Evolutionary conservation across 2,797 vertebrate genomes (phyloP).

Genomic region (Spinus olivaceus): DNA sequence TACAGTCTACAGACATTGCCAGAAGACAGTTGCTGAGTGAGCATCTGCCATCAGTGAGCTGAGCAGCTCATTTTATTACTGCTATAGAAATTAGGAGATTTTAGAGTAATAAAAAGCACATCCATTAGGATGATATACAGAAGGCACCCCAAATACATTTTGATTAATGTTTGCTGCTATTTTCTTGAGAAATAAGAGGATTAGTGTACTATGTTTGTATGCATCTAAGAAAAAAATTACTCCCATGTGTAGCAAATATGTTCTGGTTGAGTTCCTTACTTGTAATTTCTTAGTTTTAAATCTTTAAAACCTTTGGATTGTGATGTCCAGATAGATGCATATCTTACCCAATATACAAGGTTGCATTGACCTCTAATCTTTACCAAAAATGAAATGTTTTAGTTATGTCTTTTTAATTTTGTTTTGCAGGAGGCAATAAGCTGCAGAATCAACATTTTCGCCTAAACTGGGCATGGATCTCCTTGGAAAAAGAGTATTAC

Average conservation of each 20-base stretch:
- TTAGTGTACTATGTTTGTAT: not conserved
- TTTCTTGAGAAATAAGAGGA: not conserved
- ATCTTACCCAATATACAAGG: not conserved
- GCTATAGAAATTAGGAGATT: not conserved
- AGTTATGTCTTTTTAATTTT: not conserved
- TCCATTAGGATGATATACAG: not conserved
- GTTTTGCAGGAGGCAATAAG: constrained; percentile 87
- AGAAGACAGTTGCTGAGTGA: not conserved
- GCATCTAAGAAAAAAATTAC: not conserved
- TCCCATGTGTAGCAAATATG: not conserved
- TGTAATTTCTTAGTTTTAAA: not conserved
- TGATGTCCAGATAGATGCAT: not conserved
- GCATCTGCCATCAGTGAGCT: not conserved
- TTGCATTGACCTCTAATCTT: not conserved
- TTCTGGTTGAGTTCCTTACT: not conserved
- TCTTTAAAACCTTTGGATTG: not conserved
- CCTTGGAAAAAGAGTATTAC: constrained; percentile 88
- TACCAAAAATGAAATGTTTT: not conserved
- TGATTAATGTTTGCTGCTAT: not conserved
- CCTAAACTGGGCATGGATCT: constrained; percentile 96
- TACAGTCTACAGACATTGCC: not conserved
- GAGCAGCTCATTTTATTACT: not conserved
- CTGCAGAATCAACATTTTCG: constrained; percentile 89
- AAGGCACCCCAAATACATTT: not conserved
- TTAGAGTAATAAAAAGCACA: not conserved